Base-by-base conservation (phyloP, 2,113 vertebrate genomes). In the Syrrhaptes paradoxus region DNA sequence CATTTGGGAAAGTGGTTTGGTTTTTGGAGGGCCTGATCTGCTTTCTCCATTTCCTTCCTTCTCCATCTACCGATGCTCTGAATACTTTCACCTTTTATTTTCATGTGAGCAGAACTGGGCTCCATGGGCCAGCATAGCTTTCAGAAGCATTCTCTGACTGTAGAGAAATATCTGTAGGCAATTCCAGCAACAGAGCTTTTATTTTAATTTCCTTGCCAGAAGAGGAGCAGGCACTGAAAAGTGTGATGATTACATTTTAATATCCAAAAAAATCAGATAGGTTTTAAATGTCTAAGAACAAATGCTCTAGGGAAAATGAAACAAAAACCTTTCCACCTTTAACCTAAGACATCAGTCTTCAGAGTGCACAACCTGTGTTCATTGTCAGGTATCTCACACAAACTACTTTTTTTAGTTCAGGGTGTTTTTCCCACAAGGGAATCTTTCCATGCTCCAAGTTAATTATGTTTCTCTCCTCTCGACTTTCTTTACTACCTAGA, bases 391-490 rank as follows among this genome's bases (percentile, higher is more conserved):
- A 32, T 61, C 38, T 86, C 8, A 29, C 76, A 43, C 41, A 73
- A 91, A 51, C 51, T 54, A 11, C 66, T 10, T 51, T 58, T 95
- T 95, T 65, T n/a, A 85, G 62, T 66, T 79, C 79, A 83, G 75
- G 67, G 38, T 90, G 76, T 18, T 94, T 85, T 78, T 76, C 71
- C 71, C 90, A 36, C 75, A 62, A 52, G 93, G 72, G 79, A 93
- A 28, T 92, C 63, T 72, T 85, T 74, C 78, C 21, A 8, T n/a
- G 43, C 85, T 91, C 48, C 59, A 32, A 90, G 84, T 96, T 96
- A 97, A 95, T 97, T 95, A 93, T 67, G 67, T 71, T 94, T 87
- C 87, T 95, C 66, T 93, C 24, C 34, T 80, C 87, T 95, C 0
- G 0, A 76, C 75, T 93, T 96, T 90, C 63, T 90, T 93, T 93